phyloP scores from a whole-genome alignment of 2,888 invertebrate genomes.

The Augochlorella aurata region DNA sequence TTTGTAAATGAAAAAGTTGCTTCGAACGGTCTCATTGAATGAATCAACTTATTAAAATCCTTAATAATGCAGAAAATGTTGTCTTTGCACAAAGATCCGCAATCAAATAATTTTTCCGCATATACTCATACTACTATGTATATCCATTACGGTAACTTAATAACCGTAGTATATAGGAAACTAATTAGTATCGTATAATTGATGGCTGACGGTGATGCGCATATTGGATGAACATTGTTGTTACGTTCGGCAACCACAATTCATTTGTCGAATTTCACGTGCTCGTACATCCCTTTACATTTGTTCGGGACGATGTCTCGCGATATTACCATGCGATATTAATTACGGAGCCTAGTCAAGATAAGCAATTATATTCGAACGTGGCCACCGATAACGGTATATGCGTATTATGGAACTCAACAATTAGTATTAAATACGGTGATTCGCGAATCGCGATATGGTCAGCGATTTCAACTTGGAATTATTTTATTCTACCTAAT shows the following conservation, averaged over 20 bases:
- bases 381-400: neutral
- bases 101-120: too few species aligned
- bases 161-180: neutral
- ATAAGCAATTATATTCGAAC: neutral
- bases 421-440: neutral
- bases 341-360: neutral
- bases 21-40: too few species aligned
- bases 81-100: too few species aligned
- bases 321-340: neutral
- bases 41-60: too few species aligned
- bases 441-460: neutral
- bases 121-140: neutral
- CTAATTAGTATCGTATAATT: neutral
- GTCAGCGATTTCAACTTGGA: neutral
- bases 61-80: too few species aligned
- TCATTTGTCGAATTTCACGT: conserved; percentile 9
- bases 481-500: neutral
- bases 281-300: neutral
- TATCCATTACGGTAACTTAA: neutral
- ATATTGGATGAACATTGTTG: conserved; percentile 2
- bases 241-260: neutral
- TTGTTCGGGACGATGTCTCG: neutral
- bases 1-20: too few species aligned
- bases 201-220: neutral
- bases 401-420: neutral